These are phyloP conservation scores for Ommatoiulus sabulosus DNA, from an alignment of 2,888 invertebrate genomes.

Conservation along the genomic window DNA sequence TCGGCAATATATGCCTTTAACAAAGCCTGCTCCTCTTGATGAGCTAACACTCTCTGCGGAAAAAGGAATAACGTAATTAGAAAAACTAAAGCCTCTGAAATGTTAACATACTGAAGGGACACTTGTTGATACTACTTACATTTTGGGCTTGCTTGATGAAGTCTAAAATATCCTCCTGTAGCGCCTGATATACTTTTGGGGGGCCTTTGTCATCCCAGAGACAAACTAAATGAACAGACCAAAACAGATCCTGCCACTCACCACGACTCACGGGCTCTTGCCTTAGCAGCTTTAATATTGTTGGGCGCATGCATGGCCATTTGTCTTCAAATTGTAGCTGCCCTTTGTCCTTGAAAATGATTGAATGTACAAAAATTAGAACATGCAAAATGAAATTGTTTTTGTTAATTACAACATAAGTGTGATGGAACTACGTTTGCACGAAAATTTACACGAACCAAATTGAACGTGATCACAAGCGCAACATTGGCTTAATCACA, in stretches of 20 bases:
- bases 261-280: constrained; percentile 92
- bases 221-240: constrained; percentile 93
- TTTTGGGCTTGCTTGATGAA: constrained; percentile 94
- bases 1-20: constrained; percentile 97
- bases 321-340: constrained; percentile 90
- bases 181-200: constrained; percentile 85
- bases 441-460: too few species aligned
- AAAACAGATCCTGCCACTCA: constrained; percentile 99
- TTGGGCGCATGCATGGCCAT: constrained; percentile 96
- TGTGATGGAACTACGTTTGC: too few species aligned
- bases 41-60: constrained; percentile 81
- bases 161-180: constrained; percentile 92
- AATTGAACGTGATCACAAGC: too few species aligned
- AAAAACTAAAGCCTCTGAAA: background rate
- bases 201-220: constrained; percentile 98
- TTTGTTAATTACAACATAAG: too few species aligned
- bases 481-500: too few species aligned
- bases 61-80: constrained; percentile 53
- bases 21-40: constrained; percentile 94
- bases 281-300: constrained; percentile 90
- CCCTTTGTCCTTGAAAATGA: constrained; percentile 76
- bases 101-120: background rate
- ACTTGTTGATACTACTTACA: constrained; percentile 54
- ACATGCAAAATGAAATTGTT: too few species aligned
- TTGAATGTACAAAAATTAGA: too few species aligned